Conservation (phyloP, 2,797 vertebrate species). For the Eulemur mongoz region DNA sequence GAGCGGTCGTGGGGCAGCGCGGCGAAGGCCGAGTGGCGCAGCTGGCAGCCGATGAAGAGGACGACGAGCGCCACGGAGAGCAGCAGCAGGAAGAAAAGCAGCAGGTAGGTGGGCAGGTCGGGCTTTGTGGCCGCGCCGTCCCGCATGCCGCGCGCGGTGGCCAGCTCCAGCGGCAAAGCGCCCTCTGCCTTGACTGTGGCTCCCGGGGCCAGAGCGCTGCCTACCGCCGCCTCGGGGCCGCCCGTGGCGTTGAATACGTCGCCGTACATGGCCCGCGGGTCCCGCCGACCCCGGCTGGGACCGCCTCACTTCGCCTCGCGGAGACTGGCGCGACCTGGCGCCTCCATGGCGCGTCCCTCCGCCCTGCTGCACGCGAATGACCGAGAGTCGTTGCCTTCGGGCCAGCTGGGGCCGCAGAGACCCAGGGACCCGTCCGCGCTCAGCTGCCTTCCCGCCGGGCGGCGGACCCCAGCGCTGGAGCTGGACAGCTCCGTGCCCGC, state of each 20-base stretch:
- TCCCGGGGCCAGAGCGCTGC: conserved; percentile 90
- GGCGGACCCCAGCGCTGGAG: background rate
- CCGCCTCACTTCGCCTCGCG: conserved; percentile 28
- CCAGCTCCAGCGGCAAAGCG: conserved; percentile 93
- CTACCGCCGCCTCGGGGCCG: conserved; percentile 91
- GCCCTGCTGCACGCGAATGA: background rate
- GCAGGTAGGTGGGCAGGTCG: conserved; percentile 95
- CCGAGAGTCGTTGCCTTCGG: background rate
- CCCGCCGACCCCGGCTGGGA: background rate
- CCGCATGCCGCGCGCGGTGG: conserved; percentile 91
- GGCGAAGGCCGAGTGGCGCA: conserved; percentile 97
- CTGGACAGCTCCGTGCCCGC: background rate
- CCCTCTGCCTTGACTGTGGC: conserved; percentile 93
- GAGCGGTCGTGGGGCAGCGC: conserved; percentile 98
- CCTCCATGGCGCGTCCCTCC: conserved; percentile 41
- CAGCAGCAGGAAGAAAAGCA: conserved; percentile 96
- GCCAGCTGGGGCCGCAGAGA: background rate
- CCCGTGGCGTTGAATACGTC: conserved; percentile 95
- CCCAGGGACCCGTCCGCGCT: background rate
- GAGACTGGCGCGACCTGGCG: background rate
- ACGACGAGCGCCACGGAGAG: conserved; percentile 95
- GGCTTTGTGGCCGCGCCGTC: conserved; percentile 95
- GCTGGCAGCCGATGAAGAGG: conserved; percentile 98
- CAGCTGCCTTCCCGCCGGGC: background rate
- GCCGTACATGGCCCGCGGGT: conserved; percentile 90